Evolutionary conservation across 64 coral and sea anemone genomes (phyloP).

Genomic region (Platygyra sinensis): DNA sequence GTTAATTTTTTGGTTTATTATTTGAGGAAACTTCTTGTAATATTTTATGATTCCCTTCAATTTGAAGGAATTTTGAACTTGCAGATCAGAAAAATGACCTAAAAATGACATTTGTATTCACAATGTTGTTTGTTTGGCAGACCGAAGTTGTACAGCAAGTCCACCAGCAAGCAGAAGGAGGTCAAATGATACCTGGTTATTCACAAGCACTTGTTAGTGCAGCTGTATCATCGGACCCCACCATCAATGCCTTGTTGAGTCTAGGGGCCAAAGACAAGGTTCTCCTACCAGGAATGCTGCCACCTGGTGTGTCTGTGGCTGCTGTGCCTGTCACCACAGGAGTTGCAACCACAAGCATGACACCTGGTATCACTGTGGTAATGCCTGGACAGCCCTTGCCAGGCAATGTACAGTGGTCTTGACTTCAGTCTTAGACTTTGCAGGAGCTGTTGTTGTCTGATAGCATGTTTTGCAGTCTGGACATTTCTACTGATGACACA

Average conservation of each 20-base stretch:
- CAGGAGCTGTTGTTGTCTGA: not conserved
- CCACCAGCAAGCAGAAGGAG: constrained; percentile 44
- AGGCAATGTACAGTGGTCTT: constrained; percentile 68
- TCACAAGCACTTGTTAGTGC: constrained; percentile 30
- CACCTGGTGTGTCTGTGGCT: constrained; percentile 71
- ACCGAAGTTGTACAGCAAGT: constrained; percentile 52
- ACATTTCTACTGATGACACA: too few relatives aligned
- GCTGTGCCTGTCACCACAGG: constrained; percentile 64
- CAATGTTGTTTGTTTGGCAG: not conserved
- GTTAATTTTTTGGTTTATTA: too few relatives aligned
- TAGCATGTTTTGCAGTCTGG: not conserved
- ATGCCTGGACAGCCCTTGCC: constrained; percentile 75
- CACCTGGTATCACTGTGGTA: constrained; percentile 81
- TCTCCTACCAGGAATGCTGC: constrained; percentile 34
- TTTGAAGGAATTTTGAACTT: too few relatives aligned
- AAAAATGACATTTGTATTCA: not conserved
- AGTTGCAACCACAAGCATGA: constrained; percentile 51
- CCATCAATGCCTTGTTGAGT: constrained; percentile 92
- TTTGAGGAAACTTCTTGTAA: too few relatives aligned
- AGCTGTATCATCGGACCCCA: constrained; percentile 81
- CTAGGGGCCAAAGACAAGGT: constrained; percentile 92
- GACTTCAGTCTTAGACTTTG: not conserved
- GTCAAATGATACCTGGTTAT: constrained; percentile 8
- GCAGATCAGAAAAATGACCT: too few relatives aligned
- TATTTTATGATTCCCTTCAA: too few relatives aligned